Conservation (phyloP, 2,888 invertebrate genomes). For the Volucella inflata region DNA sequence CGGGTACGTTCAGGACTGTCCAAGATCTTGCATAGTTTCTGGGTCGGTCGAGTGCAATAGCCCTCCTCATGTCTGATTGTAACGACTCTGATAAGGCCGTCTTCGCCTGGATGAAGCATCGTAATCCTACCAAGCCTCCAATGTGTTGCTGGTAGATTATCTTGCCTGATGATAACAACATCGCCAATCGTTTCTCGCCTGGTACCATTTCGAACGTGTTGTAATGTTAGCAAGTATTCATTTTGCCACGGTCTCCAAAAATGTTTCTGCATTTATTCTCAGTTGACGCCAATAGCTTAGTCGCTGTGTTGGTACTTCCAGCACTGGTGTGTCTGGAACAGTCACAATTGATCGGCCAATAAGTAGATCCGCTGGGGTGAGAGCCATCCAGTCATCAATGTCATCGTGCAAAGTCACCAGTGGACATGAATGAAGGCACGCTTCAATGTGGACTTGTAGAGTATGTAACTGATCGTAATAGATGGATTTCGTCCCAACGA, state of each 20-base stretch:
- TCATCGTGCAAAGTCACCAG: constrained; percentile 46
- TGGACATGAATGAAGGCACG: constrained; percentile 49
- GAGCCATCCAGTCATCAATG: constrained; percentile 46
- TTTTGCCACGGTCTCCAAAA: constrained; percentile 41
- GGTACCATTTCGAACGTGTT: constrained; percentile 11
- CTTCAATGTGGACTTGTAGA: constrained; percentile 45
- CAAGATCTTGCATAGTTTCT: too few relatives aligned
- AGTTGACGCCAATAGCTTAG: constrained; percentile 38
- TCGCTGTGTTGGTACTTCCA: constrained; percentile 35
- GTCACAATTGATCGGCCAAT: constrained; percentile 31
- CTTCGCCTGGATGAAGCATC: constrained; percentile 25
- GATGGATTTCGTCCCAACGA: too few relatives aligned
- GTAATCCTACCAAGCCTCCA: constrained; percentile 36
- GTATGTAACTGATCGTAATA: too few relatives aligned
- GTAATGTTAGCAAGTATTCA: constrained; percentile 29
- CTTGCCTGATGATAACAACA: constrained; percentile 38
- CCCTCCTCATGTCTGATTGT: constrained; percentile 19
- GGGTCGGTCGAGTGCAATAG: too few relatives aligned
- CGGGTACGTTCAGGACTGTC: too few relatives aligned
- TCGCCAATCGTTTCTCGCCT: constrained; percentile 32
- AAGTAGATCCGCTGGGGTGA: constrained; percentile 40
- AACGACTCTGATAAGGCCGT: constrained; percentile 38
- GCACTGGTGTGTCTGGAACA: constrained; percentile 36
- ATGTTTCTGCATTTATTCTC: constrained; percentile 42
- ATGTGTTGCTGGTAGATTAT: constrained; percentile 36